Percentiles rank a stretch among this genome's conserved stretches.
Conservation (phyloP, 2,888 invertebrate species). For the Ctena decussata region DNA sequence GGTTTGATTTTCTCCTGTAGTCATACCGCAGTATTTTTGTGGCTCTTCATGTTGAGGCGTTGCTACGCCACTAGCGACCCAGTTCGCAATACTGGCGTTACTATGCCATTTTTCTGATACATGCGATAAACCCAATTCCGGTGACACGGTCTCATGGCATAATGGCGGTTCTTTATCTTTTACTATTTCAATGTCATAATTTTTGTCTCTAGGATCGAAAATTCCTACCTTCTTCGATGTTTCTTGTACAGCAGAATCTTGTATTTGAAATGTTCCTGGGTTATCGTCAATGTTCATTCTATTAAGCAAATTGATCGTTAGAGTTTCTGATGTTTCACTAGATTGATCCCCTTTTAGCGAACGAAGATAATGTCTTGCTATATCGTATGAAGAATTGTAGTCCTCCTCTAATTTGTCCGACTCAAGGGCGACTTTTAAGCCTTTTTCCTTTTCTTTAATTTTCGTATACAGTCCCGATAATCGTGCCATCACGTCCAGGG, state of each 20-base stretch:
- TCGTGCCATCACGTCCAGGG: not conserved
- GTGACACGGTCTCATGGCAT: not conserved
- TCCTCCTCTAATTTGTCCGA: conserved; percentile 4
- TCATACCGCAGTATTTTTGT: not conserved
- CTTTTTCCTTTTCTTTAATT: not conserved
- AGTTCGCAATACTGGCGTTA: not conserved
- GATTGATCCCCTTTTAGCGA: not conserved
- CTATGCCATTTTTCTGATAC: not conserved
- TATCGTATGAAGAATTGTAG: not conserved
- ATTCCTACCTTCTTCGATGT: conserved; percentile 4
- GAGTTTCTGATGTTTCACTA: not conserved
- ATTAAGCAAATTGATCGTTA: not conserved
- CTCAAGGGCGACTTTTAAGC: not conserved
- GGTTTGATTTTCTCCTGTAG: not conserved
- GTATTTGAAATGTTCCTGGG: not conserved
- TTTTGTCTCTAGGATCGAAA: not conserved
- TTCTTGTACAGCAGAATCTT: not conserved
- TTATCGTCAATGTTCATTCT: not conserved
- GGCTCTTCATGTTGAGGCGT: not conserved
- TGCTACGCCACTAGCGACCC: not conserved
- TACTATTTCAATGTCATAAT: not conserved
- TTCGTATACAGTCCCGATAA: not conserved
- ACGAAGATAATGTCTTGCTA: not conserved
- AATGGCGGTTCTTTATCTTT: not conserved
- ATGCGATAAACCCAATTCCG: not conserved